Evolutionary conservation across 2,113 vertebrate genomes (phyloP).

Genomic region (Corvus moneduloides): DNA sequence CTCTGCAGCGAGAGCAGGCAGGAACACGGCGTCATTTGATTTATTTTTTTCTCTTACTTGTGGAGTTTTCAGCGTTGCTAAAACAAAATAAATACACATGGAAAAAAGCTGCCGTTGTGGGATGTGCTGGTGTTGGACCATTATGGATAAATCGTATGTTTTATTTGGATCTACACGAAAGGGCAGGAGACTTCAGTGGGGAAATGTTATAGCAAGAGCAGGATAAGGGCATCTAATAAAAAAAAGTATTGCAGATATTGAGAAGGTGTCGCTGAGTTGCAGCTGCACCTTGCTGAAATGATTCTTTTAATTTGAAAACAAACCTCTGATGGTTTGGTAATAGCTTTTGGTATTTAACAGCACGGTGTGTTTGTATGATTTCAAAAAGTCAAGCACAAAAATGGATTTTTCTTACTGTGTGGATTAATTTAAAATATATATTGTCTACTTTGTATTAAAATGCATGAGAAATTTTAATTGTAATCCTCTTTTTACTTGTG

Average conservation of each 20-base stretch:
- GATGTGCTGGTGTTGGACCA: neutral
- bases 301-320: neutral
- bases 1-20: slow-evolving; percentile 17
- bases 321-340: neutral
- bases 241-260: neutral
- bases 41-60: neutral
- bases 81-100: neutral
- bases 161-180: neutral
- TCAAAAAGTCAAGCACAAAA: neutral
- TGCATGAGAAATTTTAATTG: neutral
- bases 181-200: neutral
- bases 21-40: neutral
- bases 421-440: neutral
- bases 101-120: neutral
- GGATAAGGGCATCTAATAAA: neutral
- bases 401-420: neutral
- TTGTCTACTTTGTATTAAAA: neutral
- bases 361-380: neutral
- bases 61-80: neutral
- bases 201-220: neutral
- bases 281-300: neutral
- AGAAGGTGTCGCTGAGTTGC: neutral
- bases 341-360: neutral
- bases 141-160: neutral
- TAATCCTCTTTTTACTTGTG: neutral